Evolutionary conservation across 2,113 vertebrate species (phyloP).

Genomic region (Nibea coibor): DNA sequence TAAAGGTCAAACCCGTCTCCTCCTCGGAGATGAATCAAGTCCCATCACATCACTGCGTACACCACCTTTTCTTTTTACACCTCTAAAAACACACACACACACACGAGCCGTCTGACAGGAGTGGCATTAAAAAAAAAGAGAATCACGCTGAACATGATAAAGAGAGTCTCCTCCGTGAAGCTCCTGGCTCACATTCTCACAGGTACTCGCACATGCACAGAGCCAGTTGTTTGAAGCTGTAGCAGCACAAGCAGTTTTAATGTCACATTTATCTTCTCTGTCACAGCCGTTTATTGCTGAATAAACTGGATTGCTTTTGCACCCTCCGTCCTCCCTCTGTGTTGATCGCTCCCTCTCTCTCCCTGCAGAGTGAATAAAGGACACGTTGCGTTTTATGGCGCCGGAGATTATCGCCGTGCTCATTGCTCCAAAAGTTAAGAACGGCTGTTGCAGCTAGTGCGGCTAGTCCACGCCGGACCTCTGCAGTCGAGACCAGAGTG

Average conservation of each 20-base stretch:
- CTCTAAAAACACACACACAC: not conserved
- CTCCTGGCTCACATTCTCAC: not conserved
- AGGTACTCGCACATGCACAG: conserved; percentile 1
- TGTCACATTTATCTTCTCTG: conserved; percentile 66
- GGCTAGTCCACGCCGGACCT: too few relatives aligned
- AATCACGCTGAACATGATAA: conserved; percentile 36
- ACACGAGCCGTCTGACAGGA: conserved; percentile 27
- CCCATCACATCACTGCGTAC: conserved; percentile 63
- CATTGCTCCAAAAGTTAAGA: conserved; percentile 47
- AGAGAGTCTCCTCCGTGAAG: conserved; percentile 26
- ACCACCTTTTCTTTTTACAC: not conserved
- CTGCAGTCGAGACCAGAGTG: too few relatives aligned
- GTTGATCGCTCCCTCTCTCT: not conserved
- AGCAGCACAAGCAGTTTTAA: conserved; percentile 51
- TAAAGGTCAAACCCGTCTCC: conserved; percentile 71
- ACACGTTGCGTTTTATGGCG: conserved; percentile 18
- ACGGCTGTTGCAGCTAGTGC: not conserved
- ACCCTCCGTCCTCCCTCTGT: not conserved
- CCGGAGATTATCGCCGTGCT: conserved; percentile 9
- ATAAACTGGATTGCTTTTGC: conserved; percentile 47
- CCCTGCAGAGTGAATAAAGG: conserved; percentile 25
- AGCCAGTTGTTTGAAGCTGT: conserved; percentile 28
- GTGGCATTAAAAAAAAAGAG: conserved; percentile 48
- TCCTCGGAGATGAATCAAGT: conserved; percentile 70
- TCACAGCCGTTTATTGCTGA: conserved; percentile 62